A percentile compares a stretch with the other conserved stretches of the same genome.
Conservation (phyloP, 2,888 invertebrate species). For the Caenorhabditis auriculariae region DNA sequence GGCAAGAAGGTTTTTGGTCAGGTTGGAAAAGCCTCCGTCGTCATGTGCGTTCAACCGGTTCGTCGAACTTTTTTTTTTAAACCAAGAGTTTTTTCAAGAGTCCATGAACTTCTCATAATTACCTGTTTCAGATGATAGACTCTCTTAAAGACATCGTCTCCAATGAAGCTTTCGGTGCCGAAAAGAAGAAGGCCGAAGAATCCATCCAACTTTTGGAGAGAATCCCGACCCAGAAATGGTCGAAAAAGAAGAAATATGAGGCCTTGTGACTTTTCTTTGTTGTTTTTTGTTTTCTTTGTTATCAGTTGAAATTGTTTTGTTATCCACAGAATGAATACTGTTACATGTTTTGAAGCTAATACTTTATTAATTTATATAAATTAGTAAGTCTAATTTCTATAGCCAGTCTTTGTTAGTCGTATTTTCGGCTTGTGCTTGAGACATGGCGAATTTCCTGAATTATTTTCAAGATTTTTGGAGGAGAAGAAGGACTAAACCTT, state of each 20-base stretch:
- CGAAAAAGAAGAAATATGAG: constrained; percentile 20
- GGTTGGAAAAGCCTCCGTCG: constrained; percentile 8
- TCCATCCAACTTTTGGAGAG: constrained; percentile 15
- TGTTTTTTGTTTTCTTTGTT: neutral
- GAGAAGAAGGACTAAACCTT: constrained; percentile 6
- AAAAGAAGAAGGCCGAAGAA: constrained; percentile 12
- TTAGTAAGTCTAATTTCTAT: constrained; percentile 9
- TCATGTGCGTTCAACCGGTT: constrained; percentile 10
- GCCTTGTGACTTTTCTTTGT: neutral
- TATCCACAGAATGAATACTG: neutral
- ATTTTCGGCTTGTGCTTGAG: constrained; percentile 52
- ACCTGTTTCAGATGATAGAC: constrained; percentile 12
- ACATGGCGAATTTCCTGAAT: constrained; percentile 47
- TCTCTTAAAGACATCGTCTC: constrained; percentile 10
- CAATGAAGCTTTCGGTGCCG: constrained; percentile 10
- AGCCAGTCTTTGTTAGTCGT: constrained; percentile 37
- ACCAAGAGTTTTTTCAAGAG: constrained; percentile 2
- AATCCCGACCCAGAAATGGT: constrained; percentile 22
- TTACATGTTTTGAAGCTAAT: neutral
- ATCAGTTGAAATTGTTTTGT: neutral
- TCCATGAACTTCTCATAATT: too few species aligned
- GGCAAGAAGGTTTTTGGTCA: constrained; percentile 18
- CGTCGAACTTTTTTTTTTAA: neutral
- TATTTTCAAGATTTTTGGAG: neutral
- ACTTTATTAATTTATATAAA: neutral